Conservation (phyloP, 1,140 invertebrate genomes). For the Diorhabda elongata region DNA sequence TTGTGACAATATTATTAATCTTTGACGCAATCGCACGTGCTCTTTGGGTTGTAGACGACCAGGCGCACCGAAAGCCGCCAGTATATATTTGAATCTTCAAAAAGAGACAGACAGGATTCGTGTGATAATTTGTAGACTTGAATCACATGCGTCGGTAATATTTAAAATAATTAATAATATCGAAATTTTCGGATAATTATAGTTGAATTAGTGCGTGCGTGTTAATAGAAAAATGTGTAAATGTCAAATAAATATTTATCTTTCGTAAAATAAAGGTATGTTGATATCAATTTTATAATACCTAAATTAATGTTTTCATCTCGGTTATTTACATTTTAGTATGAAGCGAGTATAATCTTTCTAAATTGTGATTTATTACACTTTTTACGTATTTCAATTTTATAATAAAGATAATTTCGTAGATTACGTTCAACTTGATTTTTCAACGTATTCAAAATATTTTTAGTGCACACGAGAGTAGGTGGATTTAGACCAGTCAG, state of each 20-base stretch:
- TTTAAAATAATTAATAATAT: conserved; percentile 29
- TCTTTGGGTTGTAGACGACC: conserved; percentile 14
- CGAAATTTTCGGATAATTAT: conserved; percentile 10
- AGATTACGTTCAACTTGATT: conserved; percentile 4
- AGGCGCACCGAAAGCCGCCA: conserved; percentile 17
- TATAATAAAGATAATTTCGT: neutral
- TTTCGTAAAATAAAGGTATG: neutral
- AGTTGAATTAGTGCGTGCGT: neutral
- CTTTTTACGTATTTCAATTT: conserved; percentile 9
- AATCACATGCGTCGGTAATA: conserved; percentile 33
- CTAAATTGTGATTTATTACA: conserved; percentile 12
- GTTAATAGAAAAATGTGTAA: neutral
- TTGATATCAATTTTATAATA: neutral
- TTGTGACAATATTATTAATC: neutral
- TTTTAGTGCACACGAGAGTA: neutral
- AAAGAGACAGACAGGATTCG: conserved; percentile 5
- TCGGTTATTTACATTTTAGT: conserved; percentile 8
- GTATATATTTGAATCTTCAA: conserved; percentile 22
- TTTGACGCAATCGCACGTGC: conserved; percentile 24
- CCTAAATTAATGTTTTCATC: conserved; percentile 4
- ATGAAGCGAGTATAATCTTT: conserved; percentile 9
- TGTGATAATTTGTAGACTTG: neutral
- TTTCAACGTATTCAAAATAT: conserved; percentile 3
- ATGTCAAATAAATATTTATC: neutral
- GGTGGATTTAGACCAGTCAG: neutral